These are phyloP conservation scores for Heliconius melpomene DNA, from an alignment of 1,140 invertebrate species.

Conservation along the genomic window DNA sequence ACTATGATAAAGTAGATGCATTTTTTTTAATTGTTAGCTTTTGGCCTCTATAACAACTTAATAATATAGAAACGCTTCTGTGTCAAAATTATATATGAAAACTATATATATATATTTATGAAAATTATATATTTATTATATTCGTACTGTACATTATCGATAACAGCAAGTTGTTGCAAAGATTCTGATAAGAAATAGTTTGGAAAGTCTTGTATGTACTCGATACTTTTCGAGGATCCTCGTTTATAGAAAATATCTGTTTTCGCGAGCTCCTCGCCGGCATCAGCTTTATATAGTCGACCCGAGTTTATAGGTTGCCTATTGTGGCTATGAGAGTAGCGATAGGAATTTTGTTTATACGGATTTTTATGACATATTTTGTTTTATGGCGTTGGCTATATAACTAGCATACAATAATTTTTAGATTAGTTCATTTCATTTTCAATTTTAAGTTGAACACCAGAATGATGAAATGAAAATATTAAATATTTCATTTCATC, in stretches of 20 bases:
- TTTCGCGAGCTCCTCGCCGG: conserved; percentile 30
- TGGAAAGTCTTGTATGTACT: neutral
- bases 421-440: too few species aligned
- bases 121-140: too few species aligned
- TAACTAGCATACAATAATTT: too few species aligned
- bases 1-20: too few species aligned
- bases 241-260: conserved; percentile 31
- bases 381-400: neutral
- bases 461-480: too few species aligned
- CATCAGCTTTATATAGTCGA: conserved; percentile 37
- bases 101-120: too few species aligned
- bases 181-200: conserved; percentile 5
- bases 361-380: neutral
- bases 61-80: too few species aligned
- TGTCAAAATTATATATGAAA: too few species aligned
- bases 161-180: neutral
- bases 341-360: neutral
- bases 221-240: conserved; percentile 7
- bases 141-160: neutral
- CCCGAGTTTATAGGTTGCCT: conserved; percentile 34
- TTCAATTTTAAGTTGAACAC: too few species aligned
- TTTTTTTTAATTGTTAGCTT: too few species aligned
- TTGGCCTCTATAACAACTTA: too few species aligned
- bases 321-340: conserved; percentile 21
- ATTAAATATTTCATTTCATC: too few species aligned